Conservation (phyloP, 92 coral and sea anemone genomes). For the Palythoa grandiflora region DNA sequence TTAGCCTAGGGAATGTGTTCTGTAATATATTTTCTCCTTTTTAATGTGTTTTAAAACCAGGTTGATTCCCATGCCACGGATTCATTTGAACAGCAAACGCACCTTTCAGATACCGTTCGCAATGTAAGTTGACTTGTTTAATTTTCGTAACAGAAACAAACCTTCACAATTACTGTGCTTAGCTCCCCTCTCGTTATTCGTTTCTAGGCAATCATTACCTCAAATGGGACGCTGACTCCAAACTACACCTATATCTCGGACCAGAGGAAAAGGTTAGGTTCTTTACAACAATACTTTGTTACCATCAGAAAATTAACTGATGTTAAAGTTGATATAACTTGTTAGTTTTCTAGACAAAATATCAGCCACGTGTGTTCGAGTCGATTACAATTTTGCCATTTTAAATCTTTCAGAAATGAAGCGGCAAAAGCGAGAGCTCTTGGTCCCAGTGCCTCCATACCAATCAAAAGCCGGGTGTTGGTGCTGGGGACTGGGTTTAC, state of each 20-base stretch:
- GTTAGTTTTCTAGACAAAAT: not conserved
- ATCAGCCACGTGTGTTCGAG: not conserved
- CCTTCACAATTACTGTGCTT: not conserved
- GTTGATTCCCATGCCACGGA: constrained; percentile 87
- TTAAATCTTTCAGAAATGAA: constrained; percentile 60
- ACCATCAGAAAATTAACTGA: constrained; percentile 6
- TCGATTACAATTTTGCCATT: not conserved
- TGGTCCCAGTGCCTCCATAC: constrained; percentile 74
- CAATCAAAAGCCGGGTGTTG: constrained; percentile 84
- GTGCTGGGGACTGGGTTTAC: constrained; percentile 92
- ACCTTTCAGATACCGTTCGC: constrained; percentile 76
- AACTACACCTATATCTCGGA: constrained; percentile 88
- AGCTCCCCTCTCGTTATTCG: not conserved
- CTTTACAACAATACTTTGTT: not conserved
- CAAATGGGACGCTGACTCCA: constrained; percentile 87
- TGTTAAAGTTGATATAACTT: not conserved
- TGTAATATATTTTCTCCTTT: not conserved
- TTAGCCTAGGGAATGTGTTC: not conserved
- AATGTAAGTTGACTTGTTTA: constrained; percentile 70
- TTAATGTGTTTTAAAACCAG: constrained; percentile 32
- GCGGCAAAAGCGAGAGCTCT: constrained; percentile 86
- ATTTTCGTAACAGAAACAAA: not conserved
- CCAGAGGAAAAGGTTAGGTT: constrained; percentile 83
- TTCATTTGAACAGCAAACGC: constrained; percentile 76
- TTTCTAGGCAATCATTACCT: constrained; percentile 87